These are phyloP conservation scores for Danaus chrysippus DNA, from an alignment of 2,888 invertebrate species.

Conservation along the genomic window DNA sequence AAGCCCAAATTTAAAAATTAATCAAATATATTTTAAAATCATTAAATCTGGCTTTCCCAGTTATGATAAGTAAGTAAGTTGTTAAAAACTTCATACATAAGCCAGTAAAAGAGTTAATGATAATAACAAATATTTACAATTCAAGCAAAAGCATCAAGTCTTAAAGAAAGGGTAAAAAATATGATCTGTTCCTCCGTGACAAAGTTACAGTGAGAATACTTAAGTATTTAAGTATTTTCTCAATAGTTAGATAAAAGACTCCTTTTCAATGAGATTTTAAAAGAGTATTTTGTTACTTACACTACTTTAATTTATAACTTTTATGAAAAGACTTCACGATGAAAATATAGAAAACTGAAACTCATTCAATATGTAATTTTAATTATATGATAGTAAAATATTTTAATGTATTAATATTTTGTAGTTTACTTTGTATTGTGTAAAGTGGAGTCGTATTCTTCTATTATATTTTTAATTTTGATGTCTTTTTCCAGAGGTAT, in stretches of 20 bases:
- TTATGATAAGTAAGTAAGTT: too few relatives aligned
- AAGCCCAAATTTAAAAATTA: too few relatives aligned
- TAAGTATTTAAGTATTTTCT: constrained; percentile 7
- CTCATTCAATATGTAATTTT: not conserved
- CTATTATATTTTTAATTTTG: constrained; percentile 16
- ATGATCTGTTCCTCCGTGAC: not conserved
- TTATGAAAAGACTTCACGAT: too few relatives aligned
- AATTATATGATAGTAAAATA: not conserved
- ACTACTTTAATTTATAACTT: too few relatives aligned
- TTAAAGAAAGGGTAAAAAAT: not conserved
- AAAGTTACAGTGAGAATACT: constrained; percentile 2
- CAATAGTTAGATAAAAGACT: constrained; percentile 4
- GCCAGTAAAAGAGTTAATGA: too few relatives aligned
- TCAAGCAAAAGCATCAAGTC: not conserved
- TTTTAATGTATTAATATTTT: constrained; percentile 13
- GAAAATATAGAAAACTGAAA: too few relatives aligned
- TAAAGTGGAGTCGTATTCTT: constrained; percentile 17
- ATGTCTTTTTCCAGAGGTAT: constrained; percentile 13
- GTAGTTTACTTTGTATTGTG: constrained; percentile 7
- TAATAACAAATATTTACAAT: too few relatives aligned
- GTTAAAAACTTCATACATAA: too few relatives aligned
- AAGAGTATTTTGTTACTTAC: not conserved
- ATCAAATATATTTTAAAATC: too few relatives aligned
- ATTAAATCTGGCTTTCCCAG: too few relatives aligned
- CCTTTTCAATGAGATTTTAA: not conserved